Evolutionary conservation across 2,888 invertebrate species (phyloP).

Genomic region (Zygaena filipendulae): DNA sequence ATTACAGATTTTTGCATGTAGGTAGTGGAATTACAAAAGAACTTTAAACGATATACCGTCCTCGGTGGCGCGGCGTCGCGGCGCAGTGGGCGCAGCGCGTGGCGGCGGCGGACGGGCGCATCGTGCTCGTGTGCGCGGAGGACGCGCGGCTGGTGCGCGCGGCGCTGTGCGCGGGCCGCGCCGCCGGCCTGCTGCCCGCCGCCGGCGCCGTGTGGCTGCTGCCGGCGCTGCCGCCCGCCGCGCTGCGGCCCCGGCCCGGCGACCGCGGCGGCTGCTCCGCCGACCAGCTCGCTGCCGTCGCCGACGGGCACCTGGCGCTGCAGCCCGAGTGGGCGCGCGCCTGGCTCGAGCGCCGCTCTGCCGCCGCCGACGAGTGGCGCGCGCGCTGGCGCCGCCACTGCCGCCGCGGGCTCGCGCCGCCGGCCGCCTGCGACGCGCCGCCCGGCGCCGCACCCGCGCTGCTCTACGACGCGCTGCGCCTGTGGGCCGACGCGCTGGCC

Average conservation of each 20-base stretch:
- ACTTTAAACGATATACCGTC: no score
- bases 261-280: constrained; percentile 70
- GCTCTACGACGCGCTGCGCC: constrained; percentile 41
- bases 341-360: constrained; percentile 19
- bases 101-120: constrained; percentile 63
- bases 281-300: constrained; percentile 22
- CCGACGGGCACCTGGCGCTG: constrained; percentile 30
- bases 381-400: constrained; percentile 8
- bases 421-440: constrained; percentile 10
- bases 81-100: constrained; percentile 40
- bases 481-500: constrained; percentile 36
- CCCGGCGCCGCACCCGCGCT: constrained; percentile 33
- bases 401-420: constrained; percentile 9
- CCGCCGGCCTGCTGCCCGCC: constrained; percentile 73
- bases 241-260: constrained; percentile 70
- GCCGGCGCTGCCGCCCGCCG: constrained; percentile 74
- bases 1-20: no score
- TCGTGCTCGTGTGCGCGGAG: constrained; percentile 84
- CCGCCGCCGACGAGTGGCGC: constrained; percentile 25
- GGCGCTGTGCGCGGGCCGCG: constrained; percentile 85
- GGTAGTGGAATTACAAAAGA: no score
- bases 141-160: constrained; percentile 77
- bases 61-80: no score
- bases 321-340: constrained; percentile 31
- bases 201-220: constrained; percentile 89